These are phyloP conservation scores for Leuctra nigra DNA, from an alignment of 2,888 invertebrate genomes.

Conservation along the genomic window DNA sequence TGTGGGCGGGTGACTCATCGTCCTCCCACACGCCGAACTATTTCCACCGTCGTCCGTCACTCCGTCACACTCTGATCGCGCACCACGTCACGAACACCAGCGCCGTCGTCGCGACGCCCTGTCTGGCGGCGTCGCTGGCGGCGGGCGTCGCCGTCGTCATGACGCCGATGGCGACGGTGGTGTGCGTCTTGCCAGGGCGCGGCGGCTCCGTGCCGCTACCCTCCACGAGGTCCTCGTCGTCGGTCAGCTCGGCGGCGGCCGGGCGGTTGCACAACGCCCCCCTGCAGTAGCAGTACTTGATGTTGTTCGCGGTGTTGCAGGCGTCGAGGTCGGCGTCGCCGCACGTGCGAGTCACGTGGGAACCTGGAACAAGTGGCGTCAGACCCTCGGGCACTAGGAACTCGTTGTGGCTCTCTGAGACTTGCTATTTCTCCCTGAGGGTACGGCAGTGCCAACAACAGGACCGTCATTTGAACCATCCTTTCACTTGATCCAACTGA, in stretches of 20 bases:
- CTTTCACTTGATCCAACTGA: too few relatives aligned
- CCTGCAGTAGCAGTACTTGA: constrained; percentile 39
- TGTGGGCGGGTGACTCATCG: too few relatives aligned
- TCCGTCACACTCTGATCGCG: too few relatives aligned
- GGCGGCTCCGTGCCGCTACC: constrained; percentile 18
- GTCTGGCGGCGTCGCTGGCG: neutral
- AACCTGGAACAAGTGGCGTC: constrained; percentile 14
- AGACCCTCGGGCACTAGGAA: too few relatives aligned
- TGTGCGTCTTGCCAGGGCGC: neutral
- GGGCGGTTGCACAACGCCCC: constrained; percentile 36
- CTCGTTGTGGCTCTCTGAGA: too few relatives aligned
- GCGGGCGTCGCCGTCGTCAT: neutral
- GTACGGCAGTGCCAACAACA: too few relatives aligned
- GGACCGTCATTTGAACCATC: too few relatives aligned
- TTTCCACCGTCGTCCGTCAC: too few relatives aligned
- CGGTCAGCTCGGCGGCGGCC: constrained; percentile 3
- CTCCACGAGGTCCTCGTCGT: constrained; percentile 19
- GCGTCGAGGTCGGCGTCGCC: constrained; percentile 33
- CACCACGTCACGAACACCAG: neutral
- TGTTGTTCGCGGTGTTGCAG: constrained; percentile 37
- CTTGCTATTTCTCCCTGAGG: too few relatives aligned
- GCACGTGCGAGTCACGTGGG: constrained; percentile 33
- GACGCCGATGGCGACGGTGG: constrained; percentile 9
- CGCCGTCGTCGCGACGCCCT: neutral
- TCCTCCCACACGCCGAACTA: too few relatives aligned